Conservation (phyloP, 2,888 invertebrate species). For the Seladonia tumulorum region DNA sequence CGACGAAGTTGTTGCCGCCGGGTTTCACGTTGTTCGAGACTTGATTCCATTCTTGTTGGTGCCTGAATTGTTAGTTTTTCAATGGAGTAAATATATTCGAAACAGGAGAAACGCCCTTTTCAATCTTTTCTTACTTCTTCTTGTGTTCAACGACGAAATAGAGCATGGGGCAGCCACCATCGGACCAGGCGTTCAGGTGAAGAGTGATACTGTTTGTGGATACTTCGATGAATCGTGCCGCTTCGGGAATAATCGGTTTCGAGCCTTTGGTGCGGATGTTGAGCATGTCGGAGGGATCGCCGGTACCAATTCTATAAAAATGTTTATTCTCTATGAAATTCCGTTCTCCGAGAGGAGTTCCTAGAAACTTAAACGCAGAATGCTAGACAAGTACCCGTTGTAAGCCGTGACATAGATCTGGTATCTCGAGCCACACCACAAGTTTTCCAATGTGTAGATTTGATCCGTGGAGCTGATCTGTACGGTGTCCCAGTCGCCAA, state of each 20-base stretch:
- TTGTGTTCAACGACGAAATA: conserved; percentile 98
- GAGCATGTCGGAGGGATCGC: conserved; percentile 94
- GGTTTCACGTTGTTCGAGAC: conserved; percentile 97
- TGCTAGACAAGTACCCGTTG: conserved; percentile 88
- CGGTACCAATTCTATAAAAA: conserved; percentile 92
- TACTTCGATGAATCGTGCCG: conserved; percentile 95
- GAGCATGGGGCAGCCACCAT: conserved; percentile 97
- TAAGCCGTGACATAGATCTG: conserved; percentile 97
- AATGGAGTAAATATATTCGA: no score
- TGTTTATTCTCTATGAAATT: not conserved
- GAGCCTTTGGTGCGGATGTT: conserved; percentile 96
- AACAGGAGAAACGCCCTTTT: not conserved
- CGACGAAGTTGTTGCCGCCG: conserved; percentile 95
- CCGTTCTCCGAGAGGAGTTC: no score
- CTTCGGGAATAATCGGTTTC: conserved; percentile 96
- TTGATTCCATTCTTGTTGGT: conserved; percentile 96
- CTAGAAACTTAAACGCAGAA: no score
- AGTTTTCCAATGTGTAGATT: conserved; percentile 93
- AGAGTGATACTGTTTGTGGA: conserved; percentile 97
- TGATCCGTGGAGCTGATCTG: conserved; percentile 92
- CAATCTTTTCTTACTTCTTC: conserved; percentile 89
- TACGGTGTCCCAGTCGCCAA: conserved; percentile 96
- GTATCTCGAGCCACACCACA: conserved; percentile 97
- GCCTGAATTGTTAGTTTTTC: conserved; percentile 84
- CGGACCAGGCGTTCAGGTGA: conserved; percentile 96